These are phyloP conservation scores for Brachyhypopomus gauderio DNA, from an alignment of 2,113 vertebrate species.

Conservation along the genomic window DNA sequence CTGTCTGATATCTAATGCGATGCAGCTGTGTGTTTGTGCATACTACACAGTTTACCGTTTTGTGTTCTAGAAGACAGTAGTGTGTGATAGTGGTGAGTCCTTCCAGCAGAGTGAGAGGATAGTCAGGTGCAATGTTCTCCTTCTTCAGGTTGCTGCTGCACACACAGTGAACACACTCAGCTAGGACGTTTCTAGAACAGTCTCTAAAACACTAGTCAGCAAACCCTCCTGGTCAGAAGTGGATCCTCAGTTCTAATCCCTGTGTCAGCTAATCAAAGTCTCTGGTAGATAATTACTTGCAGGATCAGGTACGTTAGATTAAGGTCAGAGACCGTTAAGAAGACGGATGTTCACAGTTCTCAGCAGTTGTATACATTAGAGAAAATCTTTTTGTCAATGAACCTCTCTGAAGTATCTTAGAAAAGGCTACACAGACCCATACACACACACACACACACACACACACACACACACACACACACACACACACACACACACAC, in stretches of 20 bases:
- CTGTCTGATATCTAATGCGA: too few species aligned
- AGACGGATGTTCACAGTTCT: too few species aligned
- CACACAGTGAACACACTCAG: constrained; percentile 33
- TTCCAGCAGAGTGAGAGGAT: constrained; percentile 91
- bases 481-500: constrained; percentile 1
- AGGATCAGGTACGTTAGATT: too few species aligned
- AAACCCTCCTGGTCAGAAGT: too few species aligned
- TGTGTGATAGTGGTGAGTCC: constrained; percentile 91
- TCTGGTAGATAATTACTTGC: too few species aligned
- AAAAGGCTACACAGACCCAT: neutral
- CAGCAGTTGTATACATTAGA: too few species aligned
- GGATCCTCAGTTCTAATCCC: too few species aligned
- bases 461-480: constrained; percentile 13
- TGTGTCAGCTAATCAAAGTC: too few species aligned
- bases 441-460: neutral
- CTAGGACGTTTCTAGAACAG: neutral
- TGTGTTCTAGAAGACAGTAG: constrained; percentile 91
- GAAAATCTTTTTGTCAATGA: neutral
- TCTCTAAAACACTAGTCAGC: neutral
- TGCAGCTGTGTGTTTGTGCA: neutral
- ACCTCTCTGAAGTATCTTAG: neutral
- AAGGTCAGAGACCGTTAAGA: too few species aligned
- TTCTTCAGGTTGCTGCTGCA: constrained; percentile 78
- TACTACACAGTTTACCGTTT: constrained; percentile 74
- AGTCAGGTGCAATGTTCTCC: constrained; percentile 95